phyloP scores from a whole-genome alignment of 2,888 invertebrate species.

The Ormyrus rosae region DNA sequence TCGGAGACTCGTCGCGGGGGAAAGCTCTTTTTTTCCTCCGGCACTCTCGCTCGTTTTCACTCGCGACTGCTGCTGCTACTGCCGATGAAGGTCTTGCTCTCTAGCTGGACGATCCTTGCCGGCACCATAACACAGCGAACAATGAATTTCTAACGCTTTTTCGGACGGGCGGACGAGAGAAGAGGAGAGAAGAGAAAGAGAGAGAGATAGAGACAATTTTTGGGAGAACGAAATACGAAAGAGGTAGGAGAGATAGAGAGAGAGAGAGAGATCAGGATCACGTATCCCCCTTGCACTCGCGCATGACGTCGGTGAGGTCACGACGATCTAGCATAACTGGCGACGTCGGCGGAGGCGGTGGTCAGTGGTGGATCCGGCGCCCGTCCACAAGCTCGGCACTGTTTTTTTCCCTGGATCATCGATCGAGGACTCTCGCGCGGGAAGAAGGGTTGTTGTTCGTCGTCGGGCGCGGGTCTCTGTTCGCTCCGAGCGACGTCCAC shows the following conservation, averaged over 20 bases:
- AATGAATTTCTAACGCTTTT: not conserved
- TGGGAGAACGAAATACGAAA: not conserved
- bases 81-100: slow-evolving; percentile 23
- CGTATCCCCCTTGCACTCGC: slow-evolving; percentile 35
- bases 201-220: not conserved
- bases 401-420: not conserved
- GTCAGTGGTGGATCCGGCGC: not conserved
- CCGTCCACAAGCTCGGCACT: not conserved
- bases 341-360: not conserved
- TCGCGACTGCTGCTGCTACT: not conserved
- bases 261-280: not conserved
- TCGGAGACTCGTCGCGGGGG: not conserved
- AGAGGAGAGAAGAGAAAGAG: not conserved
- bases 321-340: not conserved
- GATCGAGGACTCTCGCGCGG: not conserved
- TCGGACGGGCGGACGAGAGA: not conserved
- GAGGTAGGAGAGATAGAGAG: not conserved
- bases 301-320: slow-evolving; percentile 23
- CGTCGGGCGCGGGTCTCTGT: slow-evolving; percentile 1
- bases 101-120: slow-evolving; percentile 13
- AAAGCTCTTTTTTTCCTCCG: slow-evolving; percentile 3
- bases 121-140: slow-evolving; percentile 46
- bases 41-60: slow-evolving; percentile 3
- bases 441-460: not conserved
- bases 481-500: slow-evolving; percentile 18